Evolutionary conservation across 1,140 invertebrate genomes (phyloP).

Genomic region (Pomphorhynchus laevis): DNA sequence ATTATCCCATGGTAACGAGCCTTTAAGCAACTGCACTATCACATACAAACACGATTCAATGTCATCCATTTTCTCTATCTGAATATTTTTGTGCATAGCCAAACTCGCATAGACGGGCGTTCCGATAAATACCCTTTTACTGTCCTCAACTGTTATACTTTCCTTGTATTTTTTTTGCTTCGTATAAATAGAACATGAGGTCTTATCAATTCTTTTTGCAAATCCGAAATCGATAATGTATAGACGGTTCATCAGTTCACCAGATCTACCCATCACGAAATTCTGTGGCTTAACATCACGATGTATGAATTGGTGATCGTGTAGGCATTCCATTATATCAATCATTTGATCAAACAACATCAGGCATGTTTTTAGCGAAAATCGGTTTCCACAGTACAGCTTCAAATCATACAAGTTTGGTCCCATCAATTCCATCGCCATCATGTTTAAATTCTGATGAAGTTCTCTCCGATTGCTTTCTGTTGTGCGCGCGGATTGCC

Average conservation of each 20-base stretch:
- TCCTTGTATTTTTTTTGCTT: no score
- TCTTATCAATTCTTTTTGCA: neutral
- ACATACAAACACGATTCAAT: no score
- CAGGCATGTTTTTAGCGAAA: neutral
- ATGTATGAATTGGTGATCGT: neutral
- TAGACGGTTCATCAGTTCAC: neutral
- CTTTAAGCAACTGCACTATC: no score
- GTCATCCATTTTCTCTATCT: no score
- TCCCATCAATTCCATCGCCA: neutral
- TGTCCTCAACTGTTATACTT: no score
- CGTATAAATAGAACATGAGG: no score
- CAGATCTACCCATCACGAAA: neutral
- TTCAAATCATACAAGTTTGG: neutral
- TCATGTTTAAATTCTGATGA: neutral
- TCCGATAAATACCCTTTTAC: no score
- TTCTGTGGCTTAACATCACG: neutral
- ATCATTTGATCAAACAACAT: neutral
- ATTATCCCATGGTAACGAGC: no score
- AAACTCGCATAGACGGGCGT: no score
- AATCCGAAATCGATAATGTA: neutral
- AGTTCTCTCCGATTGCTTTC: neutral
- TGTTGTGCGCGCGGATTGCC: neutral
- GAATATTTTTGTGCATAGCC: no score
- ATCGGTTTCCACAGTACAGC: neutral
- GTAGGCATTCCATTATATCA: neutral